Base-by-base conservation (phyloP, 2,888 invertebrate genomes). In the Erannis defoliaria region DNA sequence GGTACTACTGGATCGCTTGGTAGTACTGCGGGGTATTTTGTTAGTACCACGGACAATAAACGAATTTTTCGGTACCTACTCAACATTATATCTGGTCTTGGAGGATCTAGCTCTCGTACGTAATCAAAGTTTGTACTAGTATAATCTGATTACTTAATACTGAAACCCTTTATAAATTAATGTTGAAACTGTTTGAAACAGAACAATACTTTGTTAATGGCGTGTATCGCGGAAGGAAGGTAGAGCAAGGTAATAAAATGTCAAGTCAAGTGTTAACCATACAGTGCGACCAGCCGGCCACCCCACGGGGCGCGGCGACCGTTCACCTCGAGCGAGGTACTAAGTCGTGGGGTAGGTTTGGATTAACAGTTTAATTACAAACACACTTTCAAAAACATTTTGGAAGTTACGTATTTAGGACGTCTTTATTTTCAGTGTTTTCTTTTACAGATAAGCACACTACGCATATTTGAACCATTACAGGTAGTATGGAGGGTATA, bases 301-400 rank as follows among this genome's bases (percentile, higher is more conserved):
- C 82, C 80, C 80, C 72, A 16, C 55, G 50, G 73, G 89, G 89
- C 46, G 88, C 68, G 88, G 81, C 87, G 87, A 81, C 35, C 86
- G 67, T 82, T 88, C 83, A 88, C 88, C 89, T 77, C 67, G 55
- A 38, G 19, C 33, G 14, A 35, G 29, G 6, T 10, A 45, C 31
- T 19, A 35, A 5, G 31, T 35, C 16, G 35, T 19, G 40, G 54
- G 35, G 49, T 16, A 46, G 23, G 43, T 23, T 40, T 38, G 26
- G 16, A n/a, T n/a, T 50, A n/a, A 26, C 37, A 6, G n/a, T 5
- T 49, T 16, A 37, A 16, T 45, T 29, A 29, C 9, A 43, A n/a
- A 9, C 16, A 14, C 9, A 2, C 38, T 18, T 38, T 26, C n/a
- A 26, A 45, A 45, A 8, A 26, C 23, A 8, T 16, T 14, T 16